A percentile compares a stretch with the other conserved stretches of the same genome.
phyloP scores from a whole-genome alignment of 2,797 vertebrate genomes.

The Heteromormyrus szaboi region DNA sequence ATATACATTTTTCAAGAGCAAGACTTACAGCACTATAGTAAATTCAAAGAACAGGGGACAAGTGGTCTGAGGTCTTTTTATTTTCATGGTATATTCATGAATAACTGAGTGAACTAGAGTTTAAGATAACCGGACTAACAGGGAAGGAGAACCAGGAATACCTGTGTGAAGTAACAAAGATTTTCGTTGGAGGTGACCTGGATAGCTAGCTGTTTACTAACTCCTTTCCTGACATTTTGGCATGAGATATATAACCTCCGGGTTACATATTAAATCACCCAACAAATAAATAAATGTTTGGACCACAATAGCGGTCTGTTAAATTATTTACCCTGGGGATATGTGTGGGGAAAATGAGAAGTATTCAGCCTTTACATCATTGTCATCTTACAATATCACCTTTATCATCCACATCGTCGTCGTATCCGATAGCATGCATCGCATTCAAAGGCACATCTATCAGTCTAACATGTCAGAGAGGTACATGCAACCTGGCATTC shows the following conservation, averaged over 20 bases:
- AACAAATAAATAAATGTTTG: not conserved
- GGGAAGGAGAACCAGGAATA: not conserved
- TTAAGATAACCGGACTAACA: not conserved
- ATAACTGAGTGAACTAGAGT: not conserved
- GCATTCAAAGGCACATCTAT: conserved; percentile 65
- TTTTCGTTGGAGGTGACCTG: not conserved
- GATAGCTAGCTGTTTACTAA: not conserved
- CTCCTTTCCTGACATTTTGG: not conserved
- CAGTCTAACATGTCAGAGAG: conserved; percentile 56
- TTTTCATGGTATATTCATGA: not conserved
- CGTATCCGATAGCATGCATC: conserved; percentile 44
- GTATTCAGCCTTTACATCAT: not conserved
- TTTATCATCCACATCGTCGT: conserved; percentile 35
- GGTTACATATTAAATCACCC: not conserved
- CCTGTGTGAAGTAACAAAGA: not conserved
- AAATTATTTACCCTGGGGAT: not conserved
- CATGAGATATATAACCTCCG: not conserved
- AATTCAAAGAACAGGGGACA: not conserved
- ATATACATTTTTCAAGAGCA: not conserved
- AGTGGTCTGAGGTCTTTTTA: not conserved
- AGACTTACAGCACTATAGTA: not conserved
- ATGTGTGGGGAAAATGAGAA: not conserved
- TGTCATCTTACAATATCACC: not conserved
- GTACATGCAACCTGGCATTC: conserved; percentile 33
- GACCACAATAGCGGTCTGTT: not conserved